Evolutionary conservation across 2,113 vertebrate genomes (phyloP), one percentile per base, ranked within the genome.

Genomic region (Antigone vipio): DNA sequence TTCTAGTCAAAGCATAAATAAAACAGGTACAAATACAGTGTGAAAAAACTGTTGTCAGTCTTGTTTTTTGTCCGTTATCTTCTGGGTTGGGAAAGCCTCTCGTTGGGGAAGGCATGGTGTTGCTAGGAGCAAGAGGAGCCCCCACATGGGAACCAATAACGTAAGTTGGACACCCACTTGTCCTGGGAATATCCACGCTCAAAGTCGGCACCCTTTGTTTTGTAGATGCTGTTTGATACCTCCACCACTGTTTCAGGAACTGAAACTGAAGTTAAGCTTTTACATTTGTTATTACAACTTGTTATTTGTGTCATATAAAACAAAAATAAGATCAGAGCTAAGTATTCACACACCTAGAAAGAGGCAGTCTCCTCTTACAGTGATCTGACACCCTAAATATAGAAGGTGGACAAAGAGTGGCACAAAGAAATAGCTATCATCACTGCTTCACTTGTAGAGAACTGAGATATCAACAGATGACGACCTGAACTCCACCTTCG

Each of bases 1-100:
- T 92, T 96, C 68, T 81, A 85, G 92, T 80, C 67, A 77, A 78
- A 94, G 23, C 45, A 64, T 63, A 93, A 97, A 96, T 97, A 97
- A 97, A 97, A 17, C 63, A 56, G 34, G 79, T 74, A 42, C 91
- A 95, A 93, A 91, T 35, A 83, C 27, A 77, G 9, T 19, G 16
- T 59, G 44, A 64, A 85, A 42, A 88, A 35, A 13, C 1, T 5
- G 12, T 1, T 82, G 83, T 49, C 38, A 56, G 58, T 68, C 44
- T 67, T n/a, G 9, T 1, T 34, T 90, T 62, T n/a, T 74, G 44
- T 71, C n/a, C 4, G 1, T 82, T 78, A 45, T 30, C 30, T 93
- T 62, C 35, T 66, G 83, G 12, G 11, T 15, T 76, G 38, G 20
- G 45, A 75, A 78, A 53, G 40, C 17, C 35, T 88, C n/a, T 91